phyloP scores from a whole-genome alignment of 2,888 invertebrate species.

The Azorinus chamasolen region DNA sequence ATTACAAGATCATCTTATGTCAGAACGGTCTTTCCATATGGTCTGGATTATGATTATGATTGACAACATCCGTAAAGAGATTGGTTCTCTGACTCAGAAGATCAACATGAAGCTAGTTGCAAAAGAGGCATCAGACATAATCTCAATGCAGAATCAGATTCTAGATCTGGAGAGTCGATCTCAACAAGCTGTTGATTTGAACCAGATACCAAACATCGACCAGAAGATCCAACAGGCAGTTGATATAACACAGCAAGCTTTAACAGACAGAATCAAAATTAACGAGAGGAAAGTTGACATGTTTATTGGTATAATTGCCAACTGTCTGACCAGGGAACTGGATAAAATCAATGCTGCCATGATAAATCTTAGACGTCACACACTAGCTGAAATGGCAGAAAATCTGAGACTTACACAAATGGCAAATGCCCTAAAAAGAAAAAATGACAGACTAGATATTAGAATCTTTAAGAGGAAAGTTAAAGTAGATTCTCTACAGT shows the following conservation, averaged over 20 bases:
- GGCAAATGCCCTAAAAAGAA: slow-evolving; percentile 69
- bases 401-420: slow-evolving; percentile 54
- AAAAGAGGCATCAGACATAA: too few species aligned
- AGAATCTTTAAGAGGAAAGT: slow-evolving; percentile 75
- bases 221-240: slow-evolving; percentile 23
- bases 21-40: too few species aligned
- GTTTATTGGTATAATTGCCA: slow-evolving; percentile 73
- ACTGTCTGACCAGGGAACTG: slow-evolving; percentile 78
- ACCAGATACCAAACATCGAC: slow-evolving; percentile 11
- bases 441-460: slow-evolving; percentile 69
- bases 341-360: slow-evolving; percentile 73
- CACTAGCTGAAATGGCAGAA: slow-evolving; percentile 43
- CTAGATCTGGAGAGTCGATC: too few species aligned
- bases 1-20: too few species aligned
- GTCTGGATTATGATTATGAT: too few species aligned
- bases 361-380: slow-evolving; percentile 64
- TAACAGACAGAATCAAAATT: slow-evolving; percentile 42
- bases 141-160: too few species aligned
- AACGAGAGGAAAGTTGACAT: slow-evolving; percentile 68
- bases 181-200: too few species aligned
- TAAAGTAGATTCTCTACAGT: slow-evolving; percentile 75
- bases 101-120: too few species aligned
- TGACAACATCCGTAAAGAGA: too few species aligned
- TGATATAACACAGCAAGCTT: slow-evolving; percentile 32
- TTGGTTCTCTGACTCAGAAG: too few species aligned